Evolutionary conservation across 2,888 invertebrate genomes (phyloP), one percentile per base, ranked within the genome.

Genomic region (Nebria brevicollis): DNA sequence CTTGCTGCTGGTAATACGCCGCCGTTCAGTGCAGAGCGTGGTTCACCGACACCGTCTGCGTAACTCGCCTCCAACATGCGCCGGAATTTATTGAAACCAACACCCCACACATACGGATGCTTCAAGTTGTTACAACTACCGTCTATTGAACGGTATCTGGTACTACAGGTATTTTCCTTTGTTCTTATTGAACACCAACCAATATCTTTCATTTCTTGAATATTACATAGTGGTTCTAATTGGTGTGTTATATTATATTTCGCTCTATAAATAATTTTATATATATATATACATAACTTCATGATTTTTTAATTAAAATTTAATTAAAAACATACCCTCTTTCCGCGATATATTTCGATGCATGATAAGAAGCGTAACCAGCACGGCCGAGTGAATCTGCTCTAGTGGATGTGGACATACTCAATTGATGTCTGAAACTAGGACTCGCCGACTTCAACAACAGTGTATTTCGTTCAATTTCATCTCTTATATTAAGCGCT

Each of bases 91-190:
- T 91, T 92, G 86, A 93, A 93, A 0, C 95, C 92, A 0, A 93
- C 93, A 0, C 97, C 97, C 91, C 92, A 94, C 2, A 89, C 88
- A n/a, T 90, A 87, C 0, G 94, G 93, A 84, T 94, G 89, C 8
- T 89, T 85, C 82, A 93, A 87, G 87, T 94, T 95, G 87, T 97
- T 97, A 87, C 97, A 97, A 2, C 92, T 92, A 0, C 96, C 97
- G 84, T 95, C 93, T 65, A 92, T 90, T 0, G 91, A 91, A 20
- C 96, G 90, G 87, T 94, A 96, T 84, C 90, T 92, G 64, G 64
- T 26, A 15, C 2, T 70, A 20, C 80, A 82, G 26, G n/a, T 75
- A 66, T 7, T n/a, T 83, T 8, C 54, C 3, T 7, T 54, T 54
- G 2, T 7, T 54, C 7, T 8, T 20, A 20, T 20, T 54, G 13